Base-by-base conservation (phyloP, 2,797 vertebrate species). In the Notoglanidium macrostoma region DNA sequence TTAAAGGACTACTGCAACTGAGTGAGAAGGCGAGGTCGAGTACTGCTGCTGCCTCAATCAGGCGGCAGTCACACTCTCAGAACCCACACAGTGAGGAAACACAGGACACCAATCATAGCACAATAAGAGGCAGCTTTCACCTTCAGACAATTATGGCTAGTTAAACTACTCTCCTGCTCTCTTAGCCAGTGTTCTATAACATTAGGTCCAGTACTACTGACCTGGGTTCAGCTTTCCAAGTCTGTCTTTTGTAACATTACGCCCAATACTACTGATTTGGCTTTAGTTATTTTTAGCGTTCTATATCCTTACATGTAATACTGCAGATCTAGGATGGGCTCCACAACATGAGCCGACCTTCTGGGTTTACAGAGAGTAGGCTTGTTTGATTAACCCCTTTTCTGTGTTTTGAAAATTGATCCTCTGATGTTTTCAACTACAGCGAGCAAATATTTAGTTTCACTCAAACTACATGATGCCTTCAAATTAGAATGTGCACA, bases 91-190 rank as follows among this genome's bases (percentile, higher is more conserved):
- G 61, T 68, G 83, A 86, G 76, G 68, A 82, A 82, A 88, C 83
- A 84, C 88, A 89, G 14, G 44, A 67, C 55, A 88, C 87, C 89
- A 89, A 74, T 65, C 87, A 70, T 46, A 85, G 85, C 80, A 77
- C 46, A 85, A 57, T 65, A 51, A 49, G 74, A 87, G 10, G 14
- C n/a, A 83, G n/a, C 35, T 63, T 63, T 44, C 21, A 44, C 57
- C 57, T 81, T 63, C 57, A 81, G 23, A 15, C 63, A 59, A 19
- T 46, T n/a, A 46, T 29, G 35, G 40, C 14, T 81, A 19, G 35
- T 19, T 46, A 81, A 81, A 81, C 59, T 46, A 63, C 59, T 61
- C 23, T 46, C 61, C 32, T 15, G 35, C 78, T 80, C 32, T 15
- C 32, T 73, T 84, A 57, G 65, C 26, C 49, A 29, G 29, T 84